Conservation (phyloP, 2,797 vertebrate species). For the Chaunax sp. region DNA sequence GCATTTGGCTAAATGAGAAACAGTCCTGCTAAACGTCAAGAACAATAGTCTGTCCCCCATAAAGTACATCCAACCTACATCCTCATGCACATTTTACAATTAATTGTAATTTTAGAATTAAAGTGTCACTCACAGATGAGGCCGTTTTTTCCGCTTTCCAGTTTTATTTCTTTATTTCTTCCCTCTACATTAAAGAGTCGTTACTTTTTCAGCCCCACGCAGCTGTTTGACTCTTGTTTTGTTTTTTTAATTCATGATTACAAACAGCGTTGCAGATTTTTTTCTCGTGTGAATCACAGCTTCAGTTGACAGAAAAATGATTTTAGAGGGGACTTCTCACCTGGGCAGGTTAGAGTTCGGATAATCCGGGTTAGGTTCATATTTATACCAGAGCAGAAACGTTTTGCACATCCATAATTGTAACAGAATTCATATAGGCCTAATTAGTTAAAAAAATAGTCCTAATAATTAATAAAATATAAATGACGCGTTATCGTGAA, state of each 20-base stretch:
- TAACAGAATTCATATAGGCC: too few species aligned
- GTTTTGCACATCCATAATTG: neutral
- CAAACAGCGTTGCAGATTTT: neutral
- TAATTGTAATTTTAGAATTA: too few species aligned
- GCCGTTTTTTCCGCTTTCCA: neutral
- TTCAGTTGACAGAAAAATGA: too few species aligned
- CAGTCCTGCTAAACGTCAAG: constrained; percentile 45
- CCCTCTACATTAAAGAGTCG: neutral
- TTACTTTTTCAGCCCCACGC: neutral
- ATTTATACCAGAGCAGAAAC: neutral
- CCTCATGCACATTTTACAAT: neutral
- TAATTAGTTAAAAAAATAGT: neutral
- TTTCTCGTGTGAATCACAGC: neutral
- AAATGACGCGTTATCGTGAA: too few species aligned
- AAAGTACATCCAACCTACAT: too few species aligned
- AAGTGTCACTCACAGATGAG: too few species aligned
- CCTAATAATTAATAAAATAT: neutral
- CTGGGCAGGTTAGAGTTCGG: neutral
- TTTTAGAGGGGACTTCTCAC: neutral
- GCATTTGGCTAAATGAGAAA: constrained; percentile 51
- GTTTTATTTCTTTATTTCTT: neutral
- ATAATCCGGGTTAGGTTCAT: too few species aligned
- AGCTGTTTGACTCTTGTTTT: neutral
- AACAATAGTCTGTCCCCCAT: constrained; percentile 42
- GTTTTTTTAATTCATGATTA: constrained; percentile 8